Evolutionary conservation across 2,797 vertebrate species (phyloP).

Genomic region (Gorsachius magnificus): DNA sequence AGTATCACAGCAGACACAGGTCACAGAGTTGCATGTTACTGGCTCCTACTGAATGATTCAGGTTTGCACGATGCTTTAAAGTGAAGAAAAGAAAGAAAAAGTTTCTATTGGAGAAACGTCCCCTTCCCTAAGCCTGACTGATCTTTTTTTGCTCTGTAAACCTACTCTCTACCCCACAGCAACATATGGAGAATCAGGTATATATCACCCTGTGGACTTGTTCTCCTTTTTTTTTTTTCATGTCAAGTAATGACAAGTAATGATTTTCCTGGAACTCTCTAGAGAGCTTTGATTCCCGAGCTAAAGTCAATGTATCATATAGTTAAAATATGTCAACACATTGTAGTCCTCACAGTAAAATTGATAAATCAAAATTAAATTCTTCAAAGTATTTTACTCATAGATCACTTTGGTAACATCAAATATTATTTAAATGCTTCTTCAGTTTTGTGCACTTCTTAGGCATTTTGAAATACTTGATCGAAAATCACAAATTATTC

Average conservation of each 20-base stretch:
- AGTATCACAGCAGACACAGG: background rate
- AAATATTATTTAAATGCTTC: conserved; percentile 49
- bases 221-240: background rate
- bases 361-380: conserved; percentile 51
- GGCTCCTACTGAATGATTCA: background rate
- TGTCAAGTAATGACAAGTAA: background rate
- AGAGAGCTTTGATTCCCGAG: background rate
- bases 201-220: background rate
- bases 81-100: background rate
- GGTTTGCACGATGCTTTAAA: background rate
- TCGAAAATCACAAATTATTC: conserved; percentile 31
- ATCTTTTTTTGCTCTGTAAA: background rate
- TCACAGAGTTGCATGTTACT: background rate
- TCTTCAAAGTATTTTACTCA: conserved; percentile 46
- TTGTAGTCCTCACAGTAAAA: conserved; percentile 30
- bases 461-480: conserved; percentile 37
- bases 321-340: conserved; percentile 8
- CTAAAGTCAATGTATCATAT: background rate
- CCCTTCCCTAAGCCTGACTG: background rate
- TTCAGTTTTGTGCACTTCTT: conserved; percentile 22
- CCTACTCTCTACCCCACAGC: background rate
- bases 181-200: background rate
- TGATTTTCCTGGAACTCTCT: background rate
- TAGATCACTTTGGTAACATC: conserved; percentile 60
- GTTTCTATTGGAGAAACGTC: background rate